These are phyloP conservation scores for Heliconius charithonia DNA, from an alignment of 2,888 invertebrate species.

Conservation along the genomic window DNA sequence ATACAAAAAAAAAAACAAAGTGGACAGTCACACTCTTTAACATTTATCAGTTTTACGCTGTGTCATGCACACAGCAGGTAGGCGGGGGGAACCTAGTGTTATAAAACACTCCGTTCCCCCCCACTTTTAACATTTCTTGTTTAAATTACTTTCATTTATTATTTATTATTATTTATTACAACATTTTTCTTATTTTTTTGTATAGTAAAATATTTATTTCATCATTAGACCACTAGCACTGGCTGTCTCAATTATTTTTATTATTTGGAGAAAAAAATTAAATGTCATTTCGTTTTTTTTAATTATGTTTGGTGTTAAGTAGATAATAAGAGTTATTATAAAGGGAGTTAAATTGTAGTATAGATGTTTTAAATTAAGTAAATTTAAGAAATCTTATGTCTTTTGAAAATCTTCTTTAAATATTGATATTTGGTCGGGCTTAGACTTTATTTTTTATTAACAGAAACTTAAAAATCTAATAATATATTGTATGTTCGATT, in stretches of 20 bases:
- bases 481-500: too few relatives aligned
- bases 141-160: too few relatives aligned
- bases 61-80: too few relatives aligned
- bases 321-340: neutral
- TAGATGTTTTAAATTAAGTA: constrained; percentile 13
- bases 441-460: neutral
- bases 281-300: neutral
- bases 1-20: neutral
- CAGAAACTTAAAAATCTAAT: too few relatives aligned
- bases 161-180: too few relatives aligned
- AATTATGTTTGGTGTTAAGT: constrained; percentile 17
- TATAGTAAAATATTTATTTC: neutral
- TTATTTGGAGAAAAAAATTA: constrained; percentile 4
- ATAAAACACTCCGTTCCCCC: too few relatives aligned
- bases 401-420: neutral
- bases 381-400: neutral
- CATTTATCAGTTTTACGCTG: too few relatives aligned
- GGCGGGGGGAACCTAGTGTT: too few relatives aligned
- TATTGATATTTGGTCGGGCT: neutral
- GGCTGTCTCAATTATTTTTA: constrained; percentile 16
- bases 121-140: too few relatives aligned
- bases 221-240: neutral
- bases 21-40: too few relatives aligned
- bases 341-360: constrained; percentile 7
- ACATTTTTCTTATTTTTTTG: neutral